phyloP scores from a whole-genome alignment of 2,888 invertebrate species.

The Pristionchus entomophagus region DNA sequence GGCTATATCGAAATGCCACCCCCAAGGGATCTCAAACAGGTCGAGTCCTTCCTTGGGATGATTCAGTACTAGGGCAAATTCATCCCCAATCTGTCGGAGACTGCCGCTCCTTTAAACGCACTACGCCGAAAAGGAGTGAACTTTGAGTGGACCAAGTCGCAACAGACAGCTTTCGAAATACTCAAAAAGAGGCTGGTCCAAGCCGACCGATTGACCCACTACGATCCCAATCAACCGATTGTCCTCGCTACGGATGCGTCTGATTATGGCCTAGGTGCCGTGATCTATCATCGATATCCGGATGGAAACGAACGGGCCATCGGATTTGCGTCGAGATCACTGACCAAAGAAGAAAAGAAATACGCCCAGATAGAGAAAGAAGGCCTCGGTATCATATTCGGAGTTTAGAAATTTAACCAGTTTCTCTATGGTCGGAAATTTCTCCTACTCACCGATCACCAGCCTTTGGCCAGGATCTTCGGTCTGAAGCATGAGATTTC shows the following conservation, averaged over 20 bases:
- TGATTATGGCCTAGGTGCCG: conserved; percentile 58
- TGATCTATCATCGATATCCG: conserved; percentile 64
- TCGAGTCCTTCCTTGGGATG: conserved; percentile 68
- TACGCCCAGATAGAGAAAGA: conserved; percentile 78
- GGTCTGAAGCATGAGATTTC: conserved; percentile 54
- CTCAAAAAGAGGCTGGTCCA: not conserved
- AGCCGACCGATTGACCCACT: conserved; percentile 53
- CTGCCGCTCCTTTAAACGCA: conserved; percentile 61
- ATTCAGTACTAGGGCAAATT: conserved; percentile 70
- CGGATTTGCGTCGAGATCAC: conserved; percentile 59
- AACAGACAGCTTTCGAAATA: not conserved
- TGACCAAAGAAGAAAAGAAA: conserved; percentile 74
- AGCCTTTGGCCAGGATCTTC: conserved; percentile 77
- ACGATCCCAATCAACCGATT: conserved; percentile 50
- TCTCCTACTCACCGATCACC: conserved; percentile 77
- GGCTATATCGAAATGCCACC: conserved; percentile 65
- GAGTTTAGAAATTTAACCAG: conserved; percentile 76
- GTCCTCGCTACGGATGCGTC: conserved; percentile 60
- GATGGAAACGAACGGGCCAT: conserved; percentile 62
- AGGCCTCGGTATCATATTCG: conserved; percentile 75
- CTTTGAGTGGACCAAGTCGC: not conserved
- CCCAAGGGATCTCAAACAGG: conserved; percentile 64
- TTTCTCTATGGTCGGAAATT: conserved; percentile 77
- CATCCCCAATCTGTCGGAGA: conserved; percentile 61
- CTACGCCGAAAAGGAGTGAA: conserved; percentile 49